A percentile compares a stretch with the other conserved stretches of the same genome.
Conservation (phyloP, 1,140 invertebrate species). For the Lanistes nyassanus region DNA sequence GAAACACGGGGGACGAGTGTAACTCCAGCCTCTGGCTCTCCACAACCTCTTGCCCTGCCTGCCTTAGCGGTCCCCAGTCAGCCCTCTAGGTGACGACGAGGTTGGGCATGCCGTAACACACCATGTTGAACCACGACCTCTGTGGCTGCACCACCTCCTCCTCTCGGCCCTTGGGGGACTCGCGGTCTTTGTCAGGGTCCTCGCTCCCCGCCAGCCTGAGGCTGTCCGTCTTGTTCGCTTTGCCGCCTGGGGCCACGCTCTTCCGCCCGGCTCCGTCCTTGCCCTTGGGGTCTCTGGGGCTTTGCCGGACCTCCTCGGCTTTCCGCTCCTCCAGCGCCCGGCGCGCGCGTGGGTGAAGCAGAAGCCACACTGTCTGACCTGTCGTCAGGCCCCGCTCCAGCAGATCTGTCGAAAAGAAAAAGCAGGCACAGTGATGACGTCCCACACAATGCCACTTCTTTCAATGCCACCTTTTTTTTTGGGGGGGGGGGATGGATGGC, state of each 20-base stretch:
- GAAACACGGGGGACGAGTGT: no score
- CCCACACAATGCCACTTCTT: no score
- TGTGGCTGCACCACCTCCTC: slow-evolving; percentile 29
- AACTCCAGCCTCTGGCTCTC: no score
- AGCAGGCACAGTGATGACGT: no score
- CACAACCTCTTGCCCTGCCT: no score
- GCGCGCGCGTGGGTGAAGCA: slow-evolving; percentile 51
- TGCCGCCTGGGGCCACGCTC: background rate
- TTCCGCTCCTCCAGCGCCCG: slow-evolving; percentile 41
- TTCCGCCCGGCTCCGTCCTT: background rate
- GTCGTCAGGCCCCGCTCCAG: slow-evolving; percentile 58
- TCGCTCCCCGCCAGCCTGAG: slow-evolving; percentile 17
- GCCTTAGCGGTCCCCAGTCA: no score
- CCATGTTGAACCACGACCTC: slow-evolving; percentile 58
- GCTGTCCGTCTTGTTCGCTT: slow-evolving; percentile 11
- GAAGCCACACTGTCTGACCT: slow-evolving; percentile 55
- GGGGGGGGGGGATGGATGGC: no score
- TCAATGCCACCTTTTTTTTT: no score
- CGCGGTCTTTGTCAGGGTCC: slow-evolving; percentile 31
- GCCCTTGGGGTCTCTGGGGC: slow-evolving; percentile 10
- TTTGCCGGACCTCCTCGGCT: slow-evolving; percentile 20
- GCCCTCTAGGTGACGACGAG: slow-evolving; percentile 59
- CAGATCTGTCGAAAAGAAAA: slow-evolving; percentile 52
- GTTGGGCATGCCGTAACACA: slow-evolving; percentile 65
- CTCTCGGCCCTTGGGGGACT: slow-evolving; percentile 31